A percentile compares a stretch with the other conserved stretches of the same genome.
phyloP scores from a whole-genome alignment of 2,888 invertebrate species.

The Salticus scenicus region DNA sequence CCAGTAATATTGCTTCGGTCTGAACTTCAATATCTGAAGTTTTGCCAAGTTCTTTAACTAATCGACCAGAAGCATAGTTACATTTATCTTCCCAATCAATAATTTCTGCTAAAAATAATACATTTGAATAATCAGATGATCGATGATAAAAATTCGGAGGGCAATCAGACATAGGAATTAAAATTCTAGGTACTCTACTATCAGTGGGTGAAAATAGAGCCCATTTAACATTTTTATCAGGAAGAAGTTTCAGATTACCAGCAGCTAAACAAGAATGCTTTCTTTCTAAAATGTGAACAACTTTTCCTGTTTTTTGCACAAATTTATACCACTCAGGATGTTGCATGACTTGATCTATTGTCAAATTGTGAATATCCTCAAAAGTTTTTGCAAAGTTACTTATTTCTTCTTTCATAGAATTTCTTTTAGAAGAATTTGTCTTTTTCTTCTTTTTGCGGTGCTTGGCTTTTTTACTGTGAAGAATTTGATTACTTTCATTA shows the following conservation, averaged over 20 bases:
- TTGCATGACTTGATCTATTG: slow-evolving; percentile 69
- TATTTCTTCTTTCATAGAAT: not conserved
- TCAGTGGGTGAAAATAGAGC: slow-evolving; percentile 88
- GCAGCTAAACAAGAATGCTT: slow-evolving; percentile 84
- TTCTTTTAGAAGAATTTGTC: not conserved
- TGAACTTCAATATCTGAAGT: slow-evolving; percentile 86
- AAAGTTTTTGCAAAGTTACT: not conserved
- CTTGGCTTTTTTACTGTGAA: not conserved
- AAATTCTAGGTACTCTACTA: slow-evolving; percentile 84
- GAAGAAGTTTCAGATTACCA: slow-evolving; percentile 81
- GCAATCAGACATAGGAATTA: slow-evolving; percentile 82
- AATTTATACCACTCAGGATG: slow-evolving; percentile 72
- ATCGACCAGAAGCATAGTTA: slow-evolving; percentile 81
- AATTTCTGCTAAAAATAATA: slow-evolving; percentile 84
- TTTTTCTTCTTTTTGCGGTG: slow-evolving; percentile 27
- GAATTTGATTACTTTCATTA: not conserved
- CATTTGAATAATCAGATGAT: slow-evolving; percentile 77
- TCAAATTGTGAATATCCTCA: slow-evolving; percentile 21
- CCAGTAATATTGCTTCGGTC: slow-evolving; percentile 86
- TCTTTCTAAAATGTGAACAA: slow-evolving; percentile 84
- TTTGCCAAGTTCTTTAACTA: slow-evolving; percentile 84
- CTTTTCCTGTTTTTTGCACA: slow-evolving; percentile 77
- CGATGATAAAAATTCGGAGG: slow-evolving; percentile 79
- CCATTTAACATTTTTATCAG: slow-evolving; percentile 79
- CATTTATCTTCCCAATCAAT: slow-evolving; percentile 82